These are phyloP conservation scores for Medauroidea extradentata DNA, from an alignment of 1,140 invertebrate species.

Conservation along the genomic window DNA sequence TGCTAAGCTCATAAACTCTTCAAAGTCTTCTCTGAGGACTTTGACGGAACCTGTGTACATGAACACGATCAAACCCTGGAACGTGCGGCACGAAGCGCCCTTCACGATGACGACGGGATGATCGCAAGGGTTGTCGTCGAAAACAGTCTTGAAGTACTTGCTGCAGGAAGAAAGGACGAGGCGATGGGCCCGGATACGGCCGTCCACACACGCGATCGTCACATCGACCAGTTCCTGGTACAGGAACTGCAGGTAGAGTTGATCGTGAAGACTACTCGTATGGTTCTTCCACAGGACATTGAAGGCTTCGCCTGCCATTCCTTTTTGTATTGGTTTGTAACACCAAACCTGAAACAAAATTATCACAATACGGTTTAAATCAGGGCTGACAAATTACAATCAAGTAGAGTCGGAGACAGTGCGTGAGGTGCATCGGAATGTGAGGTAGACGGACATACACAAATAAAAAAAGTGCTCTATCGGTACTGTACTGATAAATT, in stretches of 20 bases:
- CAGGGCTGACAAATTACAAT: no score
- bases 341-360: no score
- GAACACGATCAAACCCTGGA: conserved; percentile 65
- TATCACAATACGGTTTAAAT: no score
- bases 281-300: conserved; percentile 73
- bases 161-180: conserved; percentile 63
- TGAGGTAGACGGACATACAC: no score
- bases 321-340: neutral
- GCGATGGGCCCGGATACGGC: conserved; percentile 60
- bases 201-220: conserved; percentile 56
- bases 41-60: conserved; percentile 69
- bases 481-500: no score
- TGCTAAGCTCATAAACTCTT: conserved; percentile 61
- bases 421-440: no score
- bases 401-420: no score
- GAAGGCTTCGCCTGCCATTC: conserved; percentile 59
- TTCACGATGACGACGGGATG: conserved; percentile 68
- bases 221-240: conserved; percentile 55
- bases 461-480: no score
- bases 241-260: conserved; percentile 64
- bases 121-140: conserved; percentile 64
- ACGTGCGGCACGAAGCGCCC: conserved; percentile 61
- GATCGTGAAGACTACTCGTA: conserved; percentile 61
- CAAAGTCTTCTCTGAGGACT: conserved; percentile 59
- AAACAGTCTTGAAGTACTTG: conserved; percentile 64